phyloP scores from a whole-genome alignment of 2,888 invertebrate species.

The Philonicus albiceps region DNA sequence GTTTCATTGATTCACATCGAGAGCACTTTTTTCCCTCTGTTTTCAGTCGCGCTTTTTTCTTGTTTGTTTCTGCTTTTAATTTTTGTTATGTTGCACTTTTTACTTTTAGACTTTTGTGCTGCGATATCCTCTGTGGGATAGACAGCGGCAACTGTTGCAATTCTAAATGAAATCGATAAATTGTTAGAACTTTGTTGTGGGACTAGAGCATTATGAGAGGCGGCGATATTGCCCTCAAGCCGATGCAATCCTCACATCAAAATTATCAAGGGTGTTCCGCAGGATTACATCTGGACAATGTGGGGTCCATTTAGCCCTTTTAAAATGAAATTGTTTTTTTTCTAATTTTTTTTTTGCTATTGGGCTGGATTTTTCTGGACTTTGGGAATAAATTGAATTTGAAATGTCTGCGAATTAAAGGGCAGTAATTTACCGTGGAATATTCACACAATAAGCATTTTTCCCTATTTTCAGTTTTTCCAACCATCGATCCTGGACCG shows the following conservation, averaged over 20 bases:
- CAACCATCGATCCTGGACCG: background rate
- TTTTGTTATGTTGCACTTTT: background rate
- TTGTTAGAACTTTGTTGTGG: background rate
- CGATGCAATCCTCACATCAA: background rate
- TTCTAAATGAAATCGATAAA: conserved; percentile 33
- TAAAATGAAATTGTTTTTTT: background rate
- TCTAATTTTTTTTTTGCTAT: background rate
- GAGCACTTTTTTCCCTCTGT: background rate
- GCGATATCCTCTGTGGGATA: background rate
- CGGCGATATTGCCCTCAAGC: background rate
- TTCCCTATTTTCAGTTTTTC: background rate
- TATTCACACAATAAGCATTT: background rate
- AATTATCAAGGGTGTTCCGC: background rate
- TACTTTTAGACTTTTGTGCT: background rate
- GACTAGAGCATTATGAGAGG: conserved; percentile 5
- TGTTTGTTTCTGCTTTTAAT: background rate
- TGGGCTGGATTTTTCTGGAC: background rate
- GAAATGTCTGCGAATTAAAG: background rate
- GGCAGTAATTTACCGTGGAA: background rate
- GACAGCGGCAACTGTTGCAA: conserved; percentile 6
- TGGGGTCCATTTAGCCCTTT: background rate
- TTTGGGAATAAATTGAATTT: background rate
- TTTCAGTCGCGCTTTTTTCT: background rate
- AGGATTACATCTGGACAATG: background rate
- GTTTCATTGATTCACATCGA: conserved; percentile 3